A percentile compares a stretch with the other conserved stretches of the same genome.
These are phyloP conservation scores for Cotesia chilonis DNA, from an alignment of 1,140 invertebrate genomes.

Conservation along the genomic window DNA sequence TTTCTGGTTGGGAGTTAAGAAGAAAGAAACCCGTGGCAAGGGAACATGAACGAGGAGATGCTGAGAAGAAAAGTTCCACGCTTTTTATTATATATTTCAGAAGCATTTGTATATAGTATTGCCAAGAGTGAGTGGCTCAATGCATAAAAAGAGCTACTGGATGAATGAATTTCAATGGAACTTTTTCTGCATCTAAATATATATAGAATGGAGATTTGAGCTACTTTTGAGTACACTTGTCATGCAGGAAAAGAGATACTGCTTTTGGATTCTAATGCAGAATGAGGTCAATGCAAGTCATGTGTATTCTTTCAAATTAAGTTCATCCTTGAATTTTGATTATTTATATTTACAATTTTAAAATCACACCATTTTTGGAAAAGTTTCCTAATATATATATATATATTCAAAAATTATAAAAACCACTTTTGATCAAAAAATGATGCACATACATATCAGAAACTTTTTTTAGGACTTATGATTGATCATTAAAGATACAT, in stretches of 20 bases:
- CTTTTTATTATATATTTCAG: too few species aligned
- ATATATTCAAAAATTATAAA: too few species aligned
- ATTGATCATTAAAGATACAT: too few species aligned
- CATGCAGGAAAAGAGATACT: conserved; percentile 22
- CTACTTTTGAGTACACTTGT: conserved; percentile 3
- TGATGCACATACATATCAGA: too few species aligned
- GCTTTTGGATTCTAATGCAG: conserved; percentile 1
- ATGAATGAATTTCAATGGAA: conserved; percentile 34
- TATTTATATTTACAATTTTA: background rate
- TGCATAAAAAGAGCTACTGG: conserved; percentile 32
- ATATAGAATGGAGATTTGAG: too few species aligned
- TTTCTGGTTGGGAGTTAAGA: background rate
- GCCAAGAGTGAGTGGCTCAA: conserved; percentile 12
- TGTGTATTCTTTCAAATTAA: background rate
- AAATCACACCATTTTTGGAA: background rate
- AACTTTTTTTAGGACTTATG: too few species aligned
- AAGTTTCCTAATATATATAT: too few species aligned
- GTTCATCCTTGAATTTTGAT: background rate
- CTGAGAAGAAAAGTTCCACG: background rate
- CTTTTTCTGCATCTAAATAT: conserved; percentile 3
- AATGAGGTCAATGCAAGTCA: conserved; percentile 27
- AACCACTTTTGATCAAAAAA: too few species aligned
- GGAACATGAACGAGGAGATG: background rate
- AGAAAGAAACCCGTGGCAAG: conserved; percentile 6
- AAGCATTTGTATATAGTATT: background rate